Evolutionary conservation across 2,113 vertebrate species (phyloP).

Genomic region (Trogon melanurus): DNA sequence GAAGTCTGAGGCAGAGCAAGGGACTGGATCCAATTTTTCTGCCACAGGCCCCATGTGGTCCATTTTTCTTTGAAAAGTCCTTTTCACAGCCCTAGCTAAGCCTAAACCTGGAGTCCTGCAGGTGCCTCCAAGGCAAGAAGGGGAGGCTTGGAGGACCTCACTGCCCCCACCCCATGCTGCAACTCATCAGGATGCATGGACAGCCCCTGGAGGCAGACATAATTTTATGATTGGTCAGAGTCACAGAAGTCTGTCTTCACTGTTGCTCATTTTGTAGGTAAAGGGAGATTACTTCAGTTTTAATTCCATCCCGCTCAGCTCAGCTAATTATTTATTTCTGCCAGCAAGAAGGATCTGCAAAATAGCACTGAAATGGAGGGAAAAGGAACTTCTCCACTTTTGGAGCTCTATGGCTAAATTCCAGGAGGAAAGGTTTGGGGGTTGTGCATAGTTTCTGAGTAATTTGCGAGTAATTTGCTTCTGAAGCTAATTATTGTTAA

Average conservation of each 20-base stretch:
- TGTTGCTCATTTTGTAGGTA: not conserved
- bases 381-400: not conserved
- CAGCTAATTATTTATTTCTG: not conserved
- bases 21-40: not conserved
- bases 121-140: not conserved
- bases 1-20: not conserved
- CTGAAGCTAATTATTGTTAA: not conserved
- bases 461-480: not conserved
- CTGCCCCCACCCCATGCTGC: rapidly evolving
- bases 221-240: not conserved
- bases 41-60: not conserved
- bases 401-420: not conserved
- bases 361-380: rapidly evolving
- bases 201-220: not conserved
- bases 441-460: not conserved
- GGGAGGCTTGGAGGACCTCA: not conserved
- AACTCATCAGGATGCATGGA: not conserved
- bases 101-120: not conserved
- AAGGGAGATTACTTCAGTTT: not conserved
- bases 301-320: not conserved
- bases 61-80: not conserved
- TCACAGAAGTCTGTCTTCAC: not conserved
- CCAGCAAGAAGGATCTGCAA: not conserved
- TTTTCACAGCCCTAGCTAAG: not conserved
- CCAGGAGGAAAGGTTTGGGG: not conserved